Conservation (phyloP, 2,113 vertebrate genomes). For the Nanorana parkeri region DNA sequence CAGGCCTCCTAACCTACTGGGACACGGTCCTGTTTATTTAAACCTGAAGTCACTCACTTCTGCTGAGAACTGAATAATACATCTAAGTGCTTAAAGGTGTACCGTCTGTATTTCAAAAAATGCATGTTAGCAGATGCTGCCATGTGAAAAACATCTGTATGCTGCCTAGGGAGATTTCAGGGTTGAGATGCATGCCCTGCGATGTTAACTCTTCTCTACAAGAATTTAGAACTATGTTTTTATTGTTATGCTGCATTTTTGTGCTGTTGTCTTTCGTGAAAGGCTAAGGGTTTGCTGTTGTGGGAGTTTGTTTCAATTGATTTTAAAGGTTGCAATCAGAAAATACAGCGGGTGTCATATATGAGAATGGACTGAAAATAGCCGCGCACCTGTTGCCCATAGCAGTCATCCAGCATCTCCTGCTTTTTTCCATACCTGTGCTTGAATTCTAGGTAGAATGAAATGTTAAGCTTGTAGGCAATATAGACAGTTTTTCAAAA, state of each 20-base stretch:
- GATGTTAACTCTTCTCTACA: neutral
- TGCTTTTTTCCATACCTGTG: too few relatives aligned
- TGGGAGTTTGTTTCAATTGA: too few relatives aligned
- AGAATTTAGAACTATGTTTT: neutral
- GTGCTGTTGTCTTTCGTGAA: neutral
- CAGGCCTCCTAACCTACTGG: slow-evolving; percentile 31
- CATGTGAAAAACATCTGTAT: slow-evolving; percentile 32
- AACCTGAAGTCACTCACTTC: slow-evolving; percentile 48
- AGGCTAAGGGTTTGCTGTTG: too few relatives aligned
- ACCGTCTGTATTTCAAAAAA: neutral
- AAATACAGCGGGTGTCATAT: too few relatives aligned
- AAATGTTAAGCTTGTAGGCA: too few relatives aligned
- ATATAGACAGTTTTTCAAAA: too few relatives aligned
- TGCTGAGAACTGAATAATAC: slow-evolving; percentile 46
- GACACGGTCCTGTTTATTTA: slow-evolving; percentile 53
- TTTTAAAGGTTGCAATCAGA: too few relatives aligned
- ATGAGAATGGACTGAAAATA: too few relatives aligned
- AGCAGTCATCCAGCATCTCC: too few relatives aligned
- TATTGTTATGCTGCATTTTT: neutral
- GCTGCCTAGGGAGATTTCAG: slow-evolving; percentile 18
- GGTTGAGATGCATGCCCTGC: neutral
- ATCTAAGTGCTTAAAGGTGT: slow-evolving; percentile 48
- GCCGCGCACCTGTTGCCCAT: too few relatives aligned
- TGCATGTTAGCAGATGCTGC: slow-evolving; percentile 26
- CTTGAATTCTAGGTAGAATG: too few relatives aligned